A percentile compares a stretch with the other conserved stretches of the same genome.
Evolutionary conservation across 2,797 vertebrate species (phyloP).

Genomic region (Spondyliosoma cantharus): DNA sequence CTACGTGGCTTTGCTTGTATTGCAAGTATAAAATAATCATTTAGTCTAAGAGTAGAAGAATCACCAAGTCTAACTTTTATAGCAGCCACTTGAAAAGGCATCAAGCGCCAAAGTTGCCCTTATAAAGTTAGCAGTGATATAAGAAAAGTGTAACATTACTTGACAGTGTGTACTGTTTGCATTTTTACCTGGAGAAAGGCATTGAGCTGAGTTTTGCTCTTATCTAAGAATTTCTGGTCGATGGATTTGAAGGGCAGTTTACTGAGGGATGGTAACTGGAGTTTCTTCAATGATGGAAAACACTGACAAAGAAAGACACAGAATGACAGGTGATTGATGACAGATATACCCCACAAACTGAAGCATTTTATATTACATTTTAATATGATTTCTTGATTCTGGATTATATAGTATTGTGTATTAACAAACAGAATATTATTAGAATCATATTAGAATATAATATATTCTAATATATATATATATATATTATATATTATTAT

Average conservation of each 20-base stretch:
- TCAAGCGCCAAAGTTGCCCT: background rate
- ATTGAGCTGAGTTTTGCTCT: conserved; percentile 97
- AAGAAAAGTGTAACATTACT: background rate
- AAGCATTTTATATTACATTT: background rate
- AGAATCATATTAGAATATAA: too few species aligned
- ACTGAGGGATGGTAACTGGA: conserved; percentile 96
- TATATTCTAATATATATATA: too few species aligned
- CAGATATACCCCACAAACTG: background rate
- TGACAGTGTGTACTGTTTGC: background rate
- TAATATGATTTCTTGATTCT: background rate
- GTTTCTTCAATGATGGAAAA: conserved; percentile 96
- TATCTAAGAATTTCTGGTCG: conserved; percentile 98
- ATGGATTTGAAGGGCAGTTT: conserved; percentile 99
- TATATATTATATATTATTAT: too few species aligned
- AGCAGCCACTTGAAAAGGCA: background rate
- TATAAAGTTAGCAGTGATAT: background rate
- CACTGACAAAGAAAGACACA: conserved; percentile 82
- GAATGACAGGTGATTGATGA: background rate
- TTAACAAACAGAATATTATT: background rate
- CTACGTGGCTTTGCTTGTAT: background rate
- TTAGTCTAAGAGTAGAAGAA: too few species aligned
- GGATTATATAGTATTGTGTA: background rate
- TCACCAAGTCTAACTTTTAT: background rate
- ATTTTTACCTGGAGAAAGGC: conserved; percentile 93
- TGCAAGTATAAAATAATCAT: background rate